A percentile compares a stretch with the other conserved stretches of the same genome.
phyloP scores from a whole-genome alignment of 2,113 vertebrate species.

The Ivindomyrus marchei region DNA sequence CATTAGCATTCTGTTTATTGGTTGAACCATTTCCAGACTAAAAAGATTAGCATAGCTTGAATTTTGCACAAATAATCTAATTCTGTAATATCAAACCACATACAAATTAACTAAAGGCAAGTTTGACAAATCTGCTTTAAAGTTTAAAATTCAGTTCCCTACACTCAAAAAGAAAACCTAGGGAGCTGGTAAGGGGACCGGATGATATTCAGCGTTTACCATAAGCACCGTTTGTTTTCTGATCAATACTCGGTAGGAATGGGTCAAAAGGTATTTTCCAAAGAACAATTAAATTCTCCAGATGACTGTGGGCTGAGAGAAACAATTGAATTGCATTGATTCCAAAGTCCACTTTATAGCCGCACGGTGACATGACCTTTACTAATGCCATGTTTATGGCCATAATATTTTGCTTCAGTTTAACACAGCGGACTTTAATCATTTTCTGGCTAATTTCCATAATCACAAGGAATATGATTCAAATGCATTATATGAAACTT shows the following conservation, averaged over 20 bases:
- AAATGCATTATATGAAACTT: neutral
- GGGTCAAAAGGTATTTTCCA: constrained; percentile 9
- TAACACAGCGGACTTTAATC: neutral
- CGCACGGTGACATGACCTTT: constrained; percentile 5
- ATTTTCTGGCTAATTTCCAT: neutral
- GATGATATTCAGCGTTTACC: constrained; percentile 2
- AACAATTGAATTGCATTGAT: constrained; percentile 19
- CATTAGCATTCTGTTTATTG: constrained; percentile 23
- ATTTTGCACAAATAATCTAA: constrained; percentile 14
- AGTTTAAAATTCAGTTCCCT: neutral
- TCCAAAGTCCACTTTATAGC: constrained; percentile 2
- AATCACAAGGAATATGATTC: neutral
- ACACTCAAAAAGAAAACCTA: neutral
- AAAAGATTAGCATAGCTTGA: constrained; percentile 19
- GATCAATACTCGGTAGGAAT: constrained; percentile 13
- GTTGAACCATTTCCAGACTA: constrained; percentile 17
- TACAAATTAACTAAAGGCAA: neutral
- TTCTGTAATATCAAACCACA: constrained; percentile 15
- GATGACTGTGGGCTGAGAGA: constrained; percentile 10
- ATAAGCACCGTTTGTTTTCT: constrained; percentile 4
- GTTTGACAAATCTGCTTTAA: constrained; percentile 4
- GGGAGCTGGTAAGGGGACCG: neutral
- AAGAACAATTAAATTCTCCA: constrained; percentile 6
- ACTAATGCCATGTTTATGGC: neutral
- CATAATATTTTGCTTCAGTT: constrained; percentile 8